Percentiles rank a stretch among this genome's conserved stretches.
Evolutionary conservation across 2,113 vertebrate species (phyloP).

Genomic region (Bettongia penicillata): DNA sequence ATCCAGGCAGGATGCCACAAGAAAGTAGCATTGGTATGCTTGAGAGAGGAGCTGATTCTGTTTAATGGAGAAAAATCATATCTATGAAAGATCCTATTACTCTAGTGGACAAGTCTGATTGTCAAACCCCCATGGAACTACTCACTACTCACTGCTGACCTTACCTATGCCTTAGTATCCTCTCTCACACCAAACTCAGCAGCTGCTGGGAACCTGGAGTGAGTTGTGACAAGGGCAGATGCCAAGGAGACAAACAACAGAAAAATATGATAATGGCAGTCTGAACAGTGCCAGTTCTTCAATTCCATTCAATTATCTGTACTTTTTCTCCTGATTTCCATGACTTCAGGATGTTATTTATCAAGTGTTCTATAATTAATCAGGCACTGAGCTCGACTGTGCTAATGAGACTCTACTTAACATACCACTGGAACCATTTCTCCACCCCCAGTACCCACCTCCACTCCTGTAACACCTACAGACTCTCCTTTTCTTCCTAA

Average conservation of each 20-base stretch:
- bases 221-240: constrained; percentile 21
- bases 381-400: constrained; percentile 78
- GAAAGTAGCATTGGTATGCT: background rate
- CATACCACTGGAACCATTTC: constrained; percentile 63
- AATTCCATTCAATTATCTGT: constrained; percentile 74
- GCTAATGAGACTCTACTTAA: constrained; percentile 83
- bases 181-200: constrained; percentile 46
- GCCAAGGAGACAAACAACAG: constrained; percentile 67
- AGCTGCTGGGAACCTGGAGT: constrained; percentile 52
- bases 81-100: background rate
- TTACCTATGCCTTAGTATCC: background rate
- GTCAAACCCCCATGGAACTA: background rate
- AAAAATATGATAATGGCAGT: constrained; percentile 55
- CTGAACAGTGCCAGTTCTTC: constrained; percentile 67
- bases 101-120: background rate
- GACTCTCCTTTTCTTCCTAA: constrained; percentile 49
- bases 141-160: background rate
- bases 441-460: constrained; percentile 38
- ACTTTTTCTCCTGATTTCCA: constrained; percentile 81
- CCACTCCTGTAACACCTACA: constrained; percentile 56
- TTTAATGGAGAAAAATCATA: background rate
- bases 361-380: constrained; percentile 86
- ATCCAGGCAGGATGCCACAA: background rate
- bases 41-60: constrained; percentile 15
- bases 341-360: constrained; percentile 83